These are phyloP conservation scores for Chamaetylas fuelleborni DNA, from an alignment of 2,113 vertebrate genomes.

Conservation along the genomic window DNA sequence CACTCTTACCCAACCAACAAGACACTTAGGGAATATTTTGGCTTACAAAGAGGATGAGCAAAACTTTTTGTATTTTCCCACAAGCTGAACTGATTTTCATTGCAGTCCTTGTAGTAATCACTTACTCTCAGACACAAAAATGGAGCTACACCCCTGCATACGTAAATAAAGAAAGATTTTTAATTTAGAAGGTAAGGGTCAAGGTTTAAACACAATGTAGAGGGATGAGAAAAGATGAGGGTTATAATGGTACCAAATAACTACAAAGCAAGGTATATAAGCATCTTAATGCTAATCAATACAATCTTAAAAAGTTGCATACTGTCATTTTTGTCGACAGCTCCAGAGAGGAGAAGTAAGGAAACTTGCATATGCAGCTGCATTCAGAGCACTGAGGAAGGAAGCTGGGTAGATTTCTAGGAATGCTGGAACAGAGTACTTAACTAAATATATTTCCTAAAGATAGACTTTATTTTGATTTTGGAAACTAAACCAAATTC, in stretches of 20 bases:
- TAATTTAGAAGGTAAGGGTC: background rate
- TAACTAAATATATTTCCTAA: constrained; percentile 14
- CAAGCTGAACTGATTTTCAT: background rate
- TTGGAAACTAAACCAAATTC: background rate
- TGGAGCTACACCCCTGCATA: background rate
- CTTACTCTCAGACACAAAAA: background rate
- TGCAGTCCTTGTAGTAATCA: background rate
- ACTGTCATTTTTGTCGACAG: background rate
- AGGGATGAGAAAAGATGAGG: background rate
- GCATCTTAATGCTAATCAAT: background rate
- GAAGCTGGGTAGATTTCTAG: background rate
- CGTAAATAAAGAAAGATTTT: background rate
- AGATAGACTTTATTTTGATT: background rate
- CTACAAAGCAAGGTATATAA: background rate
- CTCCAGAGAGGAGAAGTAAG: background rate
- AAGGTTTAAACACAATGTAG: background rate
- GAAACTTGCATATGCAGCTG: background rate
- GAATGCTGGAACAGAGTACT: background rate
- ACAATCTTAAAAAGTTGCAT: background rate
- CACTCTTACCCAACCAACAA: background rate
- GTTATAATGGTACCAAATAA: background rate
- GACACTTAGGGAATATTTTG: background rate
- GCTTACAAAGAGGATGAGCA: background rate
- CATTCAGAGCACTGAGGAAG: background rate
- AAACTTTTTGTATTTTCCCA: background rate